Conservation (phyloP, 2,888 invertebrate genomes). For the Harpalus rubripes region DNA sequence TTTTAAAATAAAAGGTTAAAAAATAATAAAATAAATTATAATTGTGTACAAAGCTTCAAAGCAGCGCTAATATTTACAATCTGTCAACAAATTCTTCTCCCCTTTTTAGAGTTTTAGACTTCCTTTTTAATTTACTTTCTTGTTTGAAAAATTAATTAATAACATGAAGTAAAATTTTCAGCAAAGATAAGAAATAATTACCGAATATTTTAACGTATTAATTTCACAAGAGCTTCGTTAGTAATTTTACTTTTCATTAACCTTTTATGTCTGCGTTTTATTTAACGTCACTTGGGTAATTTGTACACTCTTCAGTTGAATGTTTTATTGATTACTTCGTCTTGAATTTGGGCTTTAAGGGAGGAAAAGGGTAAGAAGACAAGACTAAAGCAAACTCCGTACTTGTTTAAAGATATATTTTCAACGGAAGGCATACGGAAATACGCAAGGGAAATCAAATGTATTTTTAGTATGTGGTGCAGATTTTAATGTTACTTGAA, state of each 20-base stretch:
- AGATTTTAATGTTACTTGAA: constrained; percentile 18
- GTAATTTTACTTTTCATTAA: constrained; percentile 42
- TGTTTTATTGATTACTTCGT: constrained; percentile 45
- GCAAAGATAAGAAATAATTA: constrained; percentile 38
- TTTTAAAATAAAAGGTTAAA: background rate
- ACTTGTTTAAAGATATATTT: constrained; percentile 44
- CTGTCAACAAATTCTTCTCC: constrained; percentile 30
- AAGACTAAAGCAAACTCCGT: background rate
- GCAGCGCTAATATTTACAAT: constrained; percentile 13
- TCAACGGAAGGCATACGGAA: constrained; percentile 23
- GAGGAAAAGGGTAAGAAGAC: background rate
- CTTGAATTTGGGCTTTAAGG: background rate
- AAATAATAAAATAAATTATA: background rate
- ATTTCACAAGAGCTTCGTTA: constrained; percentile 29
- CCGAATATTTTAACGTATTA: constrained; percentile 50
- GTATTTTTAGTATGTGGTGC: constrained; percentile 22
- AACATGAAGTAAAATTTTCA: constrained; percentile 14
- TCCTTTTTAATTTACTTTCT: constrained; percentile 19
- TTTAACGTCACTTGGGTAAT: constrained; percentile 50
- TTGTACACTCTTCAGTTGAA: constrained; percentile 37
- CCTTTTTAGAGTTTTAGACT: constrained; percentile 4
- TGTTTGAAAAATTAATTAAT: constrained; percentile 42
- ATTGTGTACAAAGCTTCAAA: background rate
- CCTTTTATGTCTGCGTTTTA: constrained; percentile 44
- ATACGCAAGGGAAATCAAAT: constrained; percentile 33